A percentile compares a stretch with the other conserved stretches of the same genome.
Conservation (phyloP, 2,888 invertebrate genomes). For the Thelaira solivaga region DNA sequence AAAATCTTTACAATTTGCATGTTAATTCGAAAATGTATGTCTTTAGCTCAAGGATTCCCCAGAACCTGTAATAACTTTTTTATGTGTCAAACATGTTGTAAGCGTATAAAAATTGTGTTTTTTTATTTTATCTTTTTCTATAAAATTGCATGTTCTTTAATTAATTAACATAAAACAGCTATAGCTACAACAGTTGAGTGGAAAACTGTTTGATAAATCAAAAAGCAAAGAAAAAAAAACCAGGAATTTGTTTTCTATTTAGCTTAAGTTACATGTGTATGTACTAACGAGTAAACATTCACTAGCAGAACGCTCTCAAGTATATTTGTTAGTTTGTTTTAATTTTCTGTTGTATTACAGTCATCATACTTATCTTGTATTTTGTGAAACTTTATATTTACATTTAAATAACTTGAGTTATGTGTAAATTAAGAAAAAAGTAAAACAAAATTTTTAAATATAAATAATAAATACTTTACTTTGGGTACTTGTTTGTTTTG, state of each 20-base stretch:
- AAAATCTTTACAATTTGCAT: constrained; percentile 26
- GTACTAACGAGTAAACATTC: neutral
- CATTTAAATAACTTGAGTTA: constrained; percentile 8
- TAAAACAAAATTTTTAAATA: too few species aligned
- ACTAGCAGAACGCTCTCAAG: neutral
- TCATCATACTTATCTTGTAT: constrained; percentile 19
- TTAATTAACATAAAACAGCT: constrained; percentile 52
- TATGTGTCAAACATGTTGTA: constrained; percentile 29
- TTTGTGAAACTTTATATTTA: constrained; percentile 37
- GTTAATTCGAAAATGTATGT: constrained; percentile 40
- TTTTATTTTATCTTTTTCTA: neutral
- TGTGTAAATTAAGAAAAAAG: neutral
- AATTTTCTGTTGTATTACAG: neutral
- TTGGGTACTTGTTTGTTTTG: constrained; percentile 44
- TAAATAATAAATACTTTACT: neutral
- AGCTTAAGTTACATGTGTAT: neutral
- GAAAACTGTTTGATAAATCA: neutral
- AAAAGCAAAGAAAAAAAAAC: neutral
- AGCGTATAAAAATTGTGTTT: too few species aligned
- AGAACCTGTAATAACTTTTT: neutral
- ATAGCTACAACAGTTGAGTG: constrained; percentile 8
- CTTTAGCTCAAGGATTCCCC: neutral
- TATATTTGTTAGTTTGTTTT: constrained; percentile 12
- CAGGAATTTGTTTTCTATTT: constrained; percentile 8
- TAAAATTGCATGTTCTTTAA: constrained; percentile 55